Evolutionary conservation across 2,113 vertebrate genomes (phyloP).

Genomic region (Setophaga kirtlandii): DNA sequence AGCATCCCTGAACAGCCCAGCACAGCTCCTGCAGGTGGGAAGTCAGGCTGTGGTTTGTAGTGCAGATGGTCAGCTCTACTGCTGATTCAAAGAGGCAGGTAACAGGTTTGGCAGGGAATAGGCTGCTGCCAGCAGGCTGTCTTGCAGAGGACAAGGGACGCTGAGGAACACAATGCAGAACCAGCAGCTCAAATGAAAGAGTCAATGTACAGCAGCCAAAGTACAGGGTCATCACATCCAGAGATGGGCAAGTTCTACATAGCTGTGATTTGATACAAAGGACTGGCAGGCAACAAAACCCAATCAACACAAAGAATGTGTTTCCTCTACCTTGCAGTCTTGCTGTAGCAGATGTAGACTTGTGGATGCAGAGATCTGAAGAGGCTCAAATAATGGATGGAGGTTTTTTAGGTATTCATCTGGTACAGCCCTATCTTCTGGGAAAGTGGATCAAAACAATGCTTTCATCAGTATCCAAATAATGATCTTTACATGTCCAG

Average conservation of each 20-base stretch:
- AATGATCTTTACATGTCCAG: neutral
- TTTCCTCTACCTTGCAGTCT: neutral
- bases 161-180: neutral
- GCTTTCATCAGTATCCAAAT: neutral
- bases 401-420: neutral
- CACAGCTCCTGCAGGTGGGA: accelerated
- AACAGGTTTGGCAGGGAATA: neutral
- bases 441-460: neutral
- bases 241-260: neutral
- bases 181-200: neutral
- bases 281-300: neutral
- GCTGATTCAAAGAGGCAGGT: neutral
- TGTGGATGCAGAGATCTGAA: neutral
- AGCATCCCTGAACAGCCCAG: neutral
- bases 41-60: neutral
- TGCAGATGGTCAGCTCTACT: neutral
- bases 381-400: neutral
- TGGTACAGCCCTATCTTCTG: neutral
- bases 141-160: neutral
- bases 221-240: neutral
- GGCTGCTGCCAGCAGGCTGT: neutral
- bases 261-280: neutral
- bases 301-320: neutral
- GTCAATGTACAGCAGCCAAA: neutral
- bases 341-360: neutral